Conservation (phyloP, 2,888 invertebrate genomes). For the Incurvaria masculella region DNA sequence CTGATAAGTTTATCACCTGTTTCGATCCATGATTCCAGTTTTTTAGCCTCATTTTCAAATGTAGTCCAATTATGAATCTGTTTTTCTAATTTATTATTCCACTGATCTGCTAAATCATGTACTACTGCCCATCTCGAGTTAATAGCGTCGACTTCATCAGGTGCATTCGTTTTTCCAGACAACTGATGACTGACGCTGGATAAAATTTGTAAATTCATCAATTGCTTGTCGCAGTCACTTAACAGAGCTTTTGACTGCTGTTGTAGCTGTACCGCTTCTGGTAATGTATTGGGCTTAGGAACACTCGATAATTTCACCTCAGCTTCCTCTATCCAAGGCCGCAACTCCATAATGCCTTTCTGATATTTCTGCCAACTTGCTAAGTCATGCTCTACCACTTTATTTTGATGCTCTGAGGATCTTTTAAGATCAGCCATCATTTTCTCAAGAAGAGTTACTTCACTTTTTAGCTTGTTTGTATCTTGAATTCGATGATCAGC, state of each 20-base stretch:
- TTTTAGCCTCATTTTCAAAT: conserved; percentile 73
- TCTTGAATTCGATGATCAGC: conserved; percentile 66
- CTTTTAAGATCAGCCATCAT: conserved; percentile 74
- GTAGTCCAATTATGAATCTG: conserved; percentile 77
- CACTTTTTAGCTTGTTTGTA: conserved; percentile 69
- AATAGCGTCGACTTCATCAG: conserved; percentile 81
- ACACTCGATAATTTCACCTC: conserved; percentile 75
- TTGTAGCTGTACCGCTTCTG: conserved; percentile 79
- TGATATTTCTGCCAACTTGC: conserved; percentile 85
- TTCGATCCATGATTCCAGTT: conserved; percentile 75
- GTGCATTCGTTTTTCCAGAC: conserved; percentile 70
- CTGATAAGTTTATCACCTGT: conserved; percentile 62
- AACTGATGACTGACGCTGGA: conserved; percentile 72
- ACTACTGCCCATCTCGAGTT: conserved; percentile 82
- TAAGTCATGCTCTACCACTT: conserved; percentile 72
- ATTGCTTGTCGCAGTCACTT: conserved; percentile 73
- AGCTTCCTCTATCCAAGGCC: conserved; percentile 86
- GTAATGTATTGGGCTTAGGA: conserved; percentile 72
- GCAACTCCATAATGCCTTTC: conserved; percentile 71
- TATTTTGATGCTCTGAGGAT: conserved; percentile 72
- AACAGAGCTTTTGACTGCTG: conserved; percentile 69
- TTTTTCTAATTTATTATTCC: conserved; percentile 74
- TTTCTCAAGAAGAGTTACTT: conserved; percentile 71
- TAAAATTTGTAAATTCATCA: conserved; percentile 70
- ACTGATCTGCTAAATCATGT: conserved; percentile 75